Conservation (phyloP, 2,797 vertebrate genomes). For the Hirundo rustica region DNA sequence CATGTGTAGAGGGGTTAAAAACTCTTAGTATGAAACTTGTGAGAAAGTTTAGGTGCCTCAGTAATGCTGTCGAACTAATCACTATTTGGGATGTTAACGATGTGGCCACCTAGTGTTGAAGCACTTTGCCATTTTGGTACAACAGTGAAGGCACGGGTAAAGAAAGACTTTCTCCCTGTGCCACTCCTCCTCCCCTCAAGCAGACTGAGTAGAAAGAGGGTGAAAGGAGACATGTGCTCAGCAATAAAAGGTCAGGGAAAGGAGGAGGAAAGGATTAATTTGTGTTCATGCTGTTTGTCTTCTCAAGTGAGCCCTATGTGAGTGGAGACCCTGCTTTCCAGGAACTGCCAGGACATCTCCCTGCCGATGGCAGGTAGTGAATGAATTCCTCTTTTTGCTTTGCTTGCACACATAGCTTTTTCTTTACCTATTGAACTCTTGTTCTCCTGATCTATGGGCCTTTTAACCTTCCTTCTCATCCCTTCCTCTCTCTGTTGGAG, state of each 20-base stretch:
- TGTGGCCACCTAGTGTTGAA: conserved; percentile 34
- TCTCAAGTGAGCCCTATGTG: not conserved
- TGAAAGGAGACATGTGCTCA: not conserved
- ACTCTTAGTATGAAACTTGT: not conserved
- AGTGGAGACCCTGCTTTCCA: not conserved
- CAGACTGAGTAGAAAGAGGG: not conserved
- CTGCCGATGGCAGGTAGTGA: not conserved
- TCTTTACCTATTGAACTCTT: not conserved
- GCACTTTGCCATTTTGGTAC: not conserved
- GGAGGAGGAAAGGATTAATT: not conserved
- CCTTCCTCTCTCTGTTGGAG: not conserved
- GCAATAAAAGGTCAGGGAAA: not conserved
- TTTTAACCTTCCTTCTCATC: not conserved
- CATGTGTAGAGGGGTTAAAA: not conserved
- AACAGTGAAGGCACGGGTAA: not conserved
- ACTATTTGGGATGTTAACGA: not conserved
- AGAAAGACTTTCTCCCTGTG: not conserved
- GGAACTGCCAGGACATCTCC: not conserved
- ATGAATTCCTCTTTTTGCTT: not conserved
- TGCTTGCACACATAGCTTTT: not conserved
- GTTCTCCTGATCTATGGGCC: not conserved
- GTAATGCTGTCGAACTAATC: not conserved
- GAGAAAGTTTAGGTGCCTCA: not conserved
- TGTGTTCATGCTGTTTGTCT: not conserved
- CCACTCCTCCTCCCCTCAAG: rapidly evolving